Evolutionary conservation across 2,888 invertebrate species (phyloP), one percentile per base, ranked within the genome.

Genomic region (Lydus trimaculatus): DNA sequence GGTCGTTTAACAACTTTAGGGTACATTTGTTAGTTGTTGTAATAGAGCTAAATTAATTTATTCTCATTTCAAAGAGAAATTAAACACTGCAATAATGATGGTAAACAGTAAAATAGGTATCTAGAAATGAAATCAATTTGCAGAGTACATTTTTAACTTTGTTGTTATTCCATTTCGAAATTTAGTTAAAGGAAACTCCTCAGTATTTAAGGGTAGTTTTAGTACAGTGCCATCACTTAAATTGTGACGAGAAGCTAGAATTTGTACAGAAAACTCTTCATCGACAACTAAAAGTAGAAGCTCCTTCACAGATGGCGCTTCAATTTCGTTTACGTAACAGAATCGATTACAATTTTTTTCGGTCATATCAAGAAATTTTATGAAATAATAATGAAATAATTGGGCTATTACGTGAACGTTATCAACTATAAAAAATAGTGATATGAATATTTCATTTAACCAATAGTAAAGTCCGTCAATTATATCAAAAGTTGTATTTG

Each of bases 401-500:
- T 33, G 2, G 8, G 15, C 13, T 25, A 17, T 25, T 28, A 11
- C 8, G 17, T 59, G 33, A 23, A 15, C 20, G 17, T 17, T 60
- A 60, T 36, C 33, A 31, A 20, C 31, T 33, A 31, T 60, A 60
- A 60, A 60, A 7, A 60, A n/a, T n/a, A 60, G 13, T 17, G 31
- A 8, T 5, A n/a, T 60, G 31, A 28, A 28, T 31, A 33, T n/a
- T 33, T 6, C 15, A 60, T 60, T 48, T 20, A 43, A 36, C 15
- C 36, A n/a, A 43, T 8, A 43, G 36, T 4, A 13, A 36, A 28
- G 4, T 28, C 4, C 28, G 28, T 28, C 28, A 4, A 28, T 28
- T 28, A 28, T 4, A 28, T 28, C 4, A 28, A 28, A 3, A 28
- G 28, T 28, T 28, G 28, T 28, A 28, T 28, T 28, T 28, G 28